A percentile compares a stretch with the other conserved stretches of the same genome.
Evolutionary conservation across 1,140 invertebrate species (phyloP).

Genomic region (Heterodera carotae): DNA sequence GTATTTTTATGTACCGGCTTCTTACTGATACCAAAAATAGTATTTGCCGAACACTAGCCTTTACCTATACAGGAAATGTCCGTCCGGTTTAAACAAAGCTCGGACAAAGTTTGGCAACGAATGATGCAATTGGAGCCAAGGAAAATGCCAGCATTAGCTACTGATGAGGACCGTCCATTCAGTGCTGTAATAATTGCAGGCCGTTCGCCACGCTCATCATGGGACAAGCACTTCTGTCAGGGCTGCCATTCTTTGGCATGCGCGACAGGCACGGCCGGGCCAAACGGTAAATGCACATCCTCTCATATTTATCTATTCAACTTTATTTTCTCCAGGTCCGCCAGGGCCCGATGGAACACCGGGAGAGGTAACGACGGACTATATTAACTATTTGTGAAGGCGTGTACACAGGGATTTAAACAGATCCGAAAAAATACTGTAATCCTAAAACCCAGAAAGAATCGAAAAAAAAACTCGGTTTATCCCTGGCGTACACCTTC

Average conservation of each 20-base stretch:
- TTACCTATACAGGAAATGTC: slow-evolving; percentile 12
- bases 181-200: slow-evolving; percentile 23
- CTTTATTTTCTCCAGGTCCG: slow-evolving; percentile 15
- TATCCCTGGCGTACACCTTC: not conserved
- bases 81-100: slow-evolving; percentile 13
- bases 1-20: not conserved
- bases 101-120: slow-evolving; percentile 22
- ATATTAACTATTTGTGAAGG: not conserved
- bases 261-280: slow-evolving; percentile 39
- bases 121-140: slow-evolving; percentile 7
- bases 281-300: not conserved
- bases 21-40: not conserved
- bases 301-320: not conserved
- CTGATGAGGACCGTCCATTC: not conserved
- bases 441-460: too few species aligned
- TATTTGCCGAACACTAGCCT: not conserved
- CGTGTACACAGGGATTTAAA: too few species aligned
- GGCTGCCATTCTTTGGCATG: slow-evolving; percentile 45
- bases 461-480: too few species aligned
- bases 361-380: slow-evolving; percentile 35
- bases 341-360: slow-evolving; percentile 40
- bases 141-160: too few species aligned
- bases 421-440: too few species aligned
- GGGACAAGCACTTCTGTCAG: slow-evolving; percentile 22
- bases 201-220: slow-evolving; percentile 40